Evolutionary conservation across 2,113 vertebrate genomes (phyloP).

Genomic region (Polyodon spathula): DNA sequence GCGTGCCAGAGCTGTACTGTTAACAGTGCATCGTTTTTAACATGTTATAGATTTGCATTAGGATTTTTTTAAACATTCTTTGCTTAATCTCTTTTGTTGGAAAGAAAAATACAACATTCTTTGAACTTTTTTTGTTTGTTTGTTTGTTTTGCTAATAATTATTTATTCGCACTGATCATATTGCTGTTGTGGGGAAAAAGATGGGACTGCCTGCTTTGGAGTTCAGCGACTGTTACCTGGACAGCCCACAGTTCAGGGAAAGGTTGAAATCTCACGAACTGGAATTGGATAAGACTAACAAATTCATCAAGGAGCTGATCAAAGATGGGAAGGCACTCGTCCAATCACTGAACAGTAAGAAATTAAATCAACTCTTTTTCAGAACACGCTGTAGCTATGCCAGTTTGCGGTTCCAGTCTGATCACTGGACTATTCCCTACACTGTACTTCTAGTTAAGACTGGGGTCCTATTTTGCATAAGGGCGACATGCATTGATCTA

Average conservation of each 20-base stretch:
- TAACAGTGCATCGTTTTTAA: too few species aligned
- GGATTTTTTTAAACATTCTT: too few species aligned
- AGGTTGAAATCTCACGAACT: constrained; percentile 86
- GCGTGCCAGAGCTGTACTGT: too few species aligned
- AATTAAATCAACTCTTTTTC: background rate
- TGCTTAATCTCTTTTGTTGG: too few species aligned
- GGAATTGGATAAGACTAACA: constrained; percentile 96
- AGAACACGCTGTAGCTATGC: background rate
- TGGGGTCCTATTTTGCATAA: background rate
- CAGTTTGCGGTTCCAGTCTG: background rate
- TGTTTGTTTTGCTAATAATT: constrained; percentile 1
- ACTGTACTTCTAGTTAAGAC: too few species aligned
- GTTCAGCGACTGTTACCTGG: constrained; percentile 93
- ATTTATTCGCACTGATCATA: background rate
- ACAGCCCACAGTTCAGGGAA: constrained; percentile 89
- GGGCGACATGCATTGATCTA: background rate
- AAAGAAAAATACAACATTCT: too few species aligned
- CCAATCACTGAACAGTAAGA: constrained; percentile 84
- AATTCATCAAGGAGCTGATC: constrained; percentile 96
- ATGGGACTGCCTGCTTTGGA: constrained; percentile 92
- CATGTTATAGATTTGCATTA: too few species aligned
- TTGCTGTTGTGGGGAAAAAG: constrained; percentile 24
- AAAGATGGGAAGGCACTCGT: constrained; percentile 89
- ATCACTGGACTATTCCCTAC: background rate
- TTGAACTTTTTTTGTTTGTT: constrained; percentile 7